Percentiles rank a stretch among this genome's conserved stretches.
Conservation (phyloP, 2,888 invertebrate genomes). For the Pantelozetes paolii region DNA sequence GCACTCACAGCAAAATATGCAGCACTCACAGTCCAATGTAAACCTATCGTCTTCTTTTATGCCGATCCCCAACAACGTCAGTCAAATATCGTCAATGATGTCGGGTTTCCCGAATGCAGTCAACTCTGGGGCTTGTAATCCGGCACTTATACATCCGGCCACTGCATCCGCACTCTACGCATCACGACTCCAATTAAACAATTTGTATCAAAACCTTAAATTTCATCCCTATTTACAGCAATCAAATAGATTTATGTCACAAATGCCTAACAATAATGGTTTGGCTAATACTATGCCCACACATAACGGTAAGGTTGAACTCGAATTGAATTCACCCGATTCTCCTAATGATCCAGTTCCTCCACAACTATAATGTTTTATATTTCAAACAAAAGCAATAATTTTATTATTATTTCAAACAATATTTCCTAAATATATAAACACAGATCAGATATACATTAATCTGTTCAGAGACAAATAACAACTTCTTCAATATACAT, state of each 20-base stretch:
- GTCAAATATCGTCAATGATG: neutral
- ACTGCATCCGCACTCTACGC: slow-evolving; percentile 39
- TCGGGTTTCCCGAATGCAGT: neutral
- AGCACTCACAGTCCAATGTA: neutral
- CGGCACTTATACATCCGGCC: slow-evolving; percentile 8
- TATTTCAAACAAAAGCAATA: neutral
- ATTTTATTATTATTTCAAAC: neutral
- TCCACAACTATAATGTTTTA: neutral
- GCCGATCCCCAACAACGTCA: neutral
- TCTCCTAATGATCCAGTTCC: slow-evolving; percentile 21
- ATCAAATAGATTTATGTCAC: slow-evolving; percentile 9
- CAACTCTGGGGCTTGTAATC: neutral
- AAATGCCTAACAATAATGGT: neutral
- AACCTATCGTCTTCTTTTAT: neutral
- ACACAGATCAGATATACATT: neutral
- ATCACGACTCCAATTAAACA: slow-evolving; percentile 40
- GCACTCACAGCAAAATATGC: slow-evolving; percentile 1
- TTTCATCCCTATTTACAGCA: slow-evolving; percentile 26
- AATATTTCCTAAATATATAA: too few species aligned
- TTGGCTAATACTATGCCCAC: neutral
- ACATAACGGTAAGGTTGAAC: neutral
- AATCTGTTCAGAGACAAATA: too few species aligned
- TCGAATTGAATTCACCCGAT: neutral
- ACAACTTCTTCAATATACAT: too few species aligned
- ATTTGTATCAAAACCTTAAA: slow-evolving; percentile 24